Evolutionary conservation across 53 echinoderm and acorn worm species (phyloP), one percentile per base, ranked within the genome.

Genomic region (Paracentrotus lividus): DNA sequence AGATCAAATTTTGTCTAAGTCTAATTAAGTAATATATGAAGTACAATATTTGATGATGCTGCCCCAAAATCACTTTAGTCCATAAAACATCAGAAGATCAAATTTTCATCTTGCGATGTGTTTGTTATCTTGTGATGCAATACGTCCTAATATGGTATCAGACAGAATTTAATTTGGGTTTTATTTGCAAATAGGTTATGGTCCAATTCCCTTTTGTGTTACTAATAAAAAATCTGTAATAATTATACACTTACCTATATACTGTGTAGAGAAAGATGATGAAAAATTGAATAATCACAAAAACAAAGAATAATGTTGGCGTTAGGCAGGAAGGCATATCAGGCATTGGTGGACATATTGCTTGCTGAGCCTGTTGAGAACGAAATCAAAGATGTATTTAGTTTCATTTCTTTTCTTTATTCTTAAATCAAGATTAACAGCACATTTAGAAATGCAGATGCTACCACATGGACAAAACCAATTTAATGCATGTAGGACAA

Each of bases 291-390:
- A 94, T 53, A 18, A 96, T 72, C 20, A 95, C 93, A 72, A 97
- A 97, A 55, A 98, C 91, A 57, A 97, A 95, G 86, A 98, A 98
- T 92, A 95, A 93, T 29, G 94, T 90, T 45, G 99, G 95, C 18
- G 97, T 92, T 75, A 99, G 95, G 93, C 99, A 99, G 85, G 95
- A 94, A 59, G 96, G 96, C 84, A 93, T 94, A 42, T 96, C 97
- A 88, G 96, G 95, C 43, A 78, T 77, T 38, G 85, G 94, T 45
- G 97, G 97, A 92, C 99, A 99, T 15, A 66, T 90, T 61, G 87
- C 81, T 81, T 94, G 42, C 69, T 84, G 9, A 36, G 90, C 54
- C 97, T 96, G 94, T 76, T 10, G 33, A 81, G 47, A 47, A 49
- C 8, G 47, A 47, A 81, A 77, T 42, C 13, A 77, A 44, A 43